These are phyloP conservation scores for Python bivittatus DNA, from an alignment of 2,113 vertebrate genomes.

Conservation along the genomic window DNA sequence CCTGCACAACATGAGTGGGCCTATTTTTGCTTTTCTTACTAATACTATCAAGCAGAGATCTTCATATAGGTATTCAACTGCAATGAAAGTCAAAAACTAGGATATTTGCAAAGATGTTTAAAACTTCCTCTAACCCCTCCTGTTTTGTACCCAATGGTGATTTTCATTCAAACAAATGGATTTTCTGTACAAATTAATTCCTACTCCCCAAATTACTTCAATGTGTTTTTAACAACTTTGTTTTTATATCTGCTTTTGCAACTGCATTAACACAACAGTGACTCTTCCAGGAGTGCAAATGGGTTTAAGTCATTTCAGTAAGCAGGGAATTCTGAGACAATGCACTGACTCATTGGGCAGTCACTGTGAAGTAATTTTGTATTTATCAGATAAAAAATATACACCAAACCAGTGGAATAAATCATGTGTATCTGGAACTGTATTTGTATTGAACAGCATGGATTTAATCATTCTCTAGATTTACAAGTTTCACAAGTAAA, in stretches of 20 bases:
- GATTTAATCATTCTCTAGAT: not conserved
- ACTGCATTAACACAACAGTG: not conserved
- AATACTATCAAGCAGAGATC: not conserved
- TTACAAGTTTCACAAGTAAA: not conserved
- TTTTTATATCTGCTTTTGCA: not conserved
- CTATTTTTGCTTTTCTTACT: not conserved
- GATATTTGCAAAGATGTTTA: not conserved
- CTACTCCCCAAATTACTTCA: not conserved
- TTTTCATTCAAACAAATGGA: not conserved
- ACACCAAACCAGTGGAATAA: not conserved
- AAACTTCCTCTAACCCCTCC: not conserved
- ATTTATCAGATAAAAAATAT: not conserved
- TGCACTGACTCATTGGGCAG: not conserved
- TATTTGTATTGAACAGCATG: not conserved
- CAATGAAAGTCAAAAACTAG: not conserved
- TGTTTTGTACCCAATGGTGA: not conserved
- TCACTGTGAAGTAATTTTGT: not conserved
- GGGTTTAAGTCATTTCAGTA: not conserved
- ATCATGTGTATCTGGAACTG: not conserved
- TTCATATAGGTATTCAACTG: not conserved
- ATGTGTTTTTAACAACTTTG: not conserved
- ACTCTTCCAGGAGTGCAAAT: not conserved
- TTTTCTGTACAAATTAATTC: not conserved
- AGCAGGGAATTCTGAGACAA: not conserved
- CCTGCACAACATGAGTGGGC: not conserved